These are phyloP conservation scores for Anthophora plumipes DNA, from an alignment of 2,888 invertebrate genomes.

Conservation along the genomic window DNA sequence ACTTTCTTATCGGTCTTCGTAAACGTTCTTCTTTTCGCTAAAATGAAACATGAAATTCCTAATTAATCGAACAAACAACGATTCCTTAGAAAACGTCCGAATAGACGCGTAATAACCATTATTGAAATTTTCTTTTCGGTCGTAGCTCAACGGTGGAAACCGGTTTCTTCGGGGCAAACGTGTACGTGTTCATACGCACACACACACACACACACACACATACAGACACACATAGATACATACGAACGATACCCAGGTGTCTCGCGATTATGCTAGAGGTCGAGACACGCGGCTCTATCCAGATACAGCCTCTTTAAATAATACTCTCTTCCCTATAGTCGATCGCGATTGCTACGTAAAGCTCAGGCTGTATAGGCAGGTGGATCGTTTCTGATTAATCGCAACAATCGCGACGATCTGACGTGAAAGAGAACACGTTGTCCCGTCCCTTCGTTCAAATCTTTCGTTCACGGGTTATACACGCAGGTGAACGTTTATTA, in stretches of 20 bases:
- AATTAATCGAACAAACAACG: constrained; percentile 51
- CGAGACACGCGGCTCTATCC: constrained; percentile 54
- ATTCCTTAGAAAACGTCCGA: constrained; percentile 34
- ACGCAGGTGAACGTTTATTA: constrained; percentile 24
- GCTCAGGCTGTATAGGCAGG: constrained; percentile 36
- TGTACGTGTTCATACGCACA: no score
- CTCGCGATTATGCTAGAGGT: constrained; percentile 61
- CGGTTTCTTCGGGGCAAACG: constrained; percentile 41
- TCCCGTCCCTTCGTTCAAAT: constrained; percentile 12
- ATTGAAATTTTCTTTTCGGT: constrained; percentile 59
- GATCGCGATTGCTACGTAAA: constrained; percentile 32
- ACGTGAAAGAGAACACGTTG: constrained; percentile 15
- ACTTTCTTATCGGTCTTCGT: neutral
- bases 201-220: no score
- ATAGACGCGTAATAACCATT: constrained; percentile 55
- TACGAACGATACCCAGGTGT: constrained; percentile 39
- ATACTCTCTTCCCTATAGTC: constrained; percentile 41
- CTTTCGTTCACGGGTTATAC: neutral
- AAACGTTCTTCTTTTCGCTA: constrained; percentile 4
- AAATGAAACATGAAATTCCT: constrained; percentile 30
- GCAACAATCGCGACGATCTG: constrained; percentile 33
- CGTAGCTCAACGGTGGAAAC: constrained; percentile 39
- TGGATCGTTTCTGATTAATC: constrained; percentile 48
- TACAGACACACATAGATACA: no score
- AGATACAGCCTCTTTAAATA: constrained; percentile 58